Evolutionary conservation across 2,113 vertebrate genomes (phyloP), one percentile per base, ranked within the genome.

Genomic region (Prunella fulvescens): DNA sequence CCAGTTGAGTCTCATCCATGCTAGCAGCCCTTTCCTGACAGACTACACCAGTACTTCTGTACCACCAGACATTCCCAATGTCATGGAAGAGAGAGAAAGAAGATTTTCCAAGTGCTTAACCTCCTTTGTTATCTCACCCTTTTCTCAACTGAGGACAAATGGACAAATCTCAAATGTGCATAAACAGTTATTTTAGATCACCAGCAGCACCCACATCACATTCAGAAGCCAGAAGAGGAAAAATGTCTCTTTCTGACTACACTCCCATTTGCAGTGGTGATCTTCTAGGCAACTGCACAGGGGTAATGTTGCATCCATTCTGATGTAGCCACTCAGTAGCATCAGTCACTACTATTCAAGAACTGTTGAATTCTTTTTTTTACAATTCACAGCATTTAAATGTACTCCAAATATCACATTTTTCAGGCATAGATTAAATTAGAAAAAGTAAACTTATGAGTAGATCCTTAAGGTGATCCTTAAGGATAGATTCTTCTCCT

Each of bases 301-400:
- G 19, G 9, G 13, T 83, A 42, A 81, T 0, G 0, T 1, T 48
- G 25, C 45, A 31, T 40, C 64, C 58, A 25, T 58, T 86, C 67
- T 50, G 71, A 76, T 45, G 42, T 24, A 65, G 24, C 13, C 44
- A 19, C 25, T 65, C 47, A 66, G 22, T 8, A 45, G 7, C 11
- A 45, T 39, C 69, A 67, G 50, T 10, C 58, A 58, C 16, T 42
- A 11, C 44, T 65, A 37, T 14, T 47, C 12, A 70, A 39, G 61
- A 90, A 22, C 14, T 42, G 26, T 8, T 26, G 39, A 57, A n/a
- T 44, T n/a, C 3, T 54, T 73, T 67, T 67, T 74, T 64, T 40
- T 31, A 61, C 24, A 42, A 82, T 35, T 50, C 28, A 60, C 3
- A 35, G 26, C 39, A 88, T 26, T 47, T 66, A 58, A 80, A 66